Percentiles rank a stretch among this genome's conserved stretches.
Conservation (phyloP, 2,888 invertebrate genomes). For the Thecophora atra region DNA sequence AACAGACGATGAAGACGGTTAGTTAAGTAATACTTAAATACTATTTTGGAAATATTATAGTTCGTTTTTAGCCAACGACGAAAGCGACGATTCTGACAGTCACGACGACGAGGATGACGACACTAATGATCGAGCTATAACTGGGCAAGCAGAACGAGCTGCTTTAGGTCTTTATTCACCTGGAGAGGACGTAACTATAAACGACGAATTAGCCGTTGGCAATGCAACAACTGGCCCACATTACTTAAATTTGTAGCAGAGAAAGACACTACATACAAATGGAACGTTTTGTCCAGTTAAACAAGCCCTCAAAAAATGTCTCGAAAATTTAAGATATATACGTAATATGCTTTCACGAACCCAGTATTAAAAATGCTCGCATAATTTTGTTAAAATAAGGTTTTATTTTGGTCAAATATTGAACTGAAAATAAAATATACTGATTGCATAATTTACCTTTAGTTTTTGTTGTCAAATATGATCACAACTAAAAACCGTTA, state of each 20-base stretch:
- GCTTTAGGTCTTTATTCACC: slow-evolving; percentile 61
- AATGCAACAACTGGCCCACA: slow-evolving; percentile 36
- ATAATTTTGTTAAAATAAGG: no score
- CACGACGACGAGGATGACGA: slow-evolving; percentile 73
- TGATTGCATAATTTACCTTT: slow-evolving; percentile 33
- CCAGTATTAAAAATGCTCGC: no score
- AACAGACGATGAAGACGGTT: slow-evolving; percentile 72
- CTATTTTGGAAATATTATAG: neutral
- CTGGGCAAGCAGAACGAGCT: slow-evolving; percentile 53
- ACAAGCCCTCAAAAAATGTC: no score
- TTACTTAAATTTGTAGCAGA: slow-evolving; percentile 19
- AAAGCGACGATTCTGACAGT: slow-evolving; percentile 72
- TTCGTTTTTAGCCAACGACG: slow-evolving; percentile 68
- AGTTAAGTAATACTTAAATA: slow-evolving; percentile 41
- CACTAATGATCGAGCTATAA: slow-evolving; percentile 65
- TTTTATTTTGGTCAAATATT: no score
- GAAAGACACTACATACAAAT: no score
- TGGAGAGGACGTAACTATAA: slow-evolving; percentile 58
- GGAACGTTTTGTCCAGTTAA: no score
- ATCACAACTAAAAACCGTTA: no score
- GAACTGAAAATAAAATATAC: no score
- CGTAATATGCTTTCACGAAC: no score
- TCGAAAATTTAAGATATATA: no score
- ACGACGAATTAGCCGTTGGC: slow-evolving; percentile 49
- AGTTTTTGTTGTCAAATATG: neutral